Conservation (phyloP, 2,797 vertebrate species). For the Lagocephalus sceleratus region DNA sequence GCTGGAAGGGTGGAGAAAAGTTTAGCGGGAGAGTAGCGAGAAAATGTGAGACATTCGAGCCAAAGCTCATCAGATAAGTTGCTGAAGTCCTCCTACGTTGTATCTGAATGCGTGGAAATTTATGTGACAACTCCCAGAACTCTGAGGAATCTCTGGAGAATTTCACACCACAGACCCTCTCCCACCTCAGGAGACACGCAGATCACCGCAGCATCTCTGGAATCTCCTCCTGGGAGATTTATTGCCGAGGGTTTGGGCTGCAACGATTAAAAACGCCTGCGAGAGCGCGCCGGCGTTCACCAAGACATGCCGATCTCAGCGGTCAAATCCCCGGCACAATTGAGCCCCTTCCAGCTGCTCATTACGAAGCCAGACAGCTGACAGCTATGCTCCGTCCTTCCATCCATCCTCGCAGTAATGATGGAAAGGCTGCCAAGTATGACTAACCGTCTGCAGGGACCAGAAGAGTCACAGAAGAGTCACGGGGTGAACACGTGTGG, state of each 20-base stretch:
- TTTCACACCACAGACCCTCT: conserved; percentile 32
- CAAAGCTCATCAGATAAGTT: conserved; percentile 3
- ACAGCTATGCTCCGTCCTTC: conserved; percentile 5
- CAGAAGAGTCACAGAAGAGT: no score
- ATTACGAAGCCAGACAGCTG: no score
- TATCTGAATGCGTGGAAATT: conserved; percentile 21
- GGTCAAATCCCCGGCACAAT: no score
- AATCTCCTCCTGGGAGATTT: conserved; percentile 35
- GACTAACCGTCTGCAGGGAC: no score
- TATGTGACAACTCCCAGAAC: conserved; percentile 29
- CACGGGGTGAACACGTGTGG: no score
- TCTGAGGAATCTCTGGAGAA: conserved; percentile 27
- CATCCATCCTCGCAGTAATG: not conserved
- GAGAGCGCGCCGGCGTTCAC: conserved; percentile 5
- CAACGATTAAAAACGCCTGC: conserved; percentile 11
- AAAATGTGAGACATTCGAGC: conserved; percentile 1
- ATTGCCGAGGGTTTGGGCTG: conserved; percentile 29
- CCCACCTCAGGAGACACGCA: conserved; percentile 18
- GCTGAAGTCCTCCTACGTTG: conserved; percentile 7
- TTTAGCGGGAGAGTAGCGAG: not conserved
- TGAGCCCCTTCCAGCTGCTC: conserved; percentile 1
- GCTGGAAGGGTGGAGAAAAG: conserved; percentile 3
- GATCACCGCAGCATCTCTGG: conserved; percentile 41
- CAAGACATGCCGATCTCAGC: not conserved
- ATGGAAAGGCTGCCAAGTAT: no score